Conservation (phyloP, 2,797 vertebrate species). For the Rousettus madagascariensis region DNA sequence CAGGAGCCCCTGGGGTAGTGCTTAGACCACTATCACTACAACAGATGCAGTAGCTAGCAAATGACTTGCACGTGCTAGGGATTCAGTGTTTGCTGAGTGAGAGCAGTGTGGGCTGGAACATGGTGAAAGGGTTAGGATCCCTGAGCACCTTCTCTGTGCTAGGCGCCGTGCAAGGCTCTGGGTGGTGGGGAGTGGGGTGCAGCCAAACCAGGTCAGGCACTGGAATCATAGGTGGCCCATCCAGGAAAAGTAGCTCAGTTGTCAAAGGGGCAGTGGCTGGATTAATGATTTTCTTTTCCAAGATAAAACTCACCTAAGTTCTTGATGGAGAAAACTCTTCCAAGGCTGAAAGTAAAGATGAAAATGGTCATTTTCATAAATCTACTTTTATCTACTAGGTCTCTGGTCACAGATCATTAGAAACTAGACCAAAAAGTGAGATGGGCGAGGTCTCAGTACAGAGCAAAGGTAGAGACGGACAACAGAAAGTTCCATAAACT, state of each 20-base stretch:
- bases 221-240: not conserved
- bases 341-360: constrained; percentile 67
- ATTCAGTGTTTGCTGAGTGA: not conserved
- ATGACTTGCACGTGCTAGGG: not conserved
- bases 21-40: not conserved
- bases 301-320: constrained; percentile 57
- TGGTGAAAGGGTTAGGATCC: not conserved
- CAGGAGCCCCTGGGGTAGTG: not conserved
- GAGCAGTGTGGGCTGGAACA: not conserved
- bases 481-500: not conserved
- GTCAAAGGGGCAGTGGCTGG: not conserved
- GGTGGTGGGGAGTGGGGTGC: no score
- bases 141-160: not conserved
- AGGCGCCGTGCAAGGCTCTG: rapidly evolving
- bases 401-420: not conserved
- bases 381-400: not conserved
- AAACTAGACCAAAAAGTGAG: not conserved
- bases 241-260: not conserved
- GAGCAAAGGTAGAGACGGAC: not conserved
- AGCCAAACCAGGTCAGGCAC: not conserved
- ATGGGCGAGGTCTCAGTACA: not conserved
- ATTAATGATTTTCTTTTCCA: not conserved
- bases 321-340: constrained; percentile 47
- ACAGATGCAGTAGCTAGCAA: not conserved
- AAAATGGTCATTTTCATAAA: constrained; percentile 5